phyloP scores from a whole-genome alignment of 2,888 invertebrate species.

The Luffia ferchaultella region DNA sequence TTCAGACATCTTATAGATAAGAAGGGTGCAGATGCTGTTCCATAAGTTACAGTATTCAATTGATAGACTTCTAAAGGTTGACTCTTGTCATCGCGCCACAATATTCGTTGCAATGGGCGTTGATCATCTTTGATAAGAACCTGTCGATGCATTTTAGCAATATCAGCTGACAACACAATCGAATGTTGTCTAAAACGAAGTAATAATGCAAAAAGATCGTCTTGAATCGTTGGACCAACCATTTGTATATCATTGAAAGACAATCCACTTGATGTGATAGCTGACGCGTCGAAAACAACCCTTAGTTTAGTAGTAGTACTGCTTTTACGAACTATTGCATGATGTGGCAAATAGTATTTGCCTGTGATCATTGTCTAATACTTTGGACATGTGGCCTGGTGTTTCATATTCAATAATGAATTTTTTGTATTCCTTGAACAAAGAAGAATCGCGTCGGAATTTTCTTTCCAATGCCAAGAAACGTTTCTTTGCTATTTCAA shows the following conservation, averaged over 20 bases:
- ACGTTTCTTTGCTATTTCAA: too few species aligned
- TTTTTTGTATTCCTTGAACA: too few species aligned
- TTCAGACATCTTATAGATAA: slow-evolving; percentile 20
- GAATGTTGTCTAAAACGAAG: slow-evolving; percentile 18
- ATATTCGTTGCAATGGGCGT: slow-evolving; percentile 21
- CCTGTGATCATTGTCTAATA: too few species aligned
- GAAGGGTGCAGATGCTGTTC: slow-evolving; percentile 23
- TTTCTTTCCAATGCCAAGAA: too few species aligned
- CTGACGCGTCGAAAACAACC: too few species aligned
- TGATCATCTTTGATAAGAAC: slow-evolving; percentile 18
- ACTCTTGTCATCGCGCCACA: slow-evolving; percentile 21
- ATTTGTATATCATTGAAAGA: slow-evolving; percentile 19
- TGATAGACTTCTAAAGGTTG: slow-evolving; percentile 18
- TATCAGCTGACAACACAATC: slow-evolving; percentile 20
- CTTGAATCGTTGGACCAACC: slow-evolving; percentile 19
- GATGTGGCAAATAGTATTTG: too few species aligned
- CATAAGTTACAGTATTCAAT: slow-evolving; percentile 22
- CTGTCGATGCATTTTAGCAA: slow-evolving; percentile 25
- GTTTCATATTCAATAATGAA: too few species aligned
- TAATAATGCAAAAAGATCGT: slow-evolving; percentile 21
- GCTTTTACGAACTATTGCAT: too few species aligned
- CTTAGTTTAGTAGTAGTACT: too few species aligned
- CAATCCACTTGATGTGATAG: too few species aligned
- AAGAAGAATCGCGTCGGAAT: too few species aligned
- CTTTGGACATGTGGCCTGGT: too few species aligned